These are phyloP conservation scores for Brachionus sp. DNA, from an alignment of 1,140 invertebrate species.

Conservation along the genomic window DNA sequence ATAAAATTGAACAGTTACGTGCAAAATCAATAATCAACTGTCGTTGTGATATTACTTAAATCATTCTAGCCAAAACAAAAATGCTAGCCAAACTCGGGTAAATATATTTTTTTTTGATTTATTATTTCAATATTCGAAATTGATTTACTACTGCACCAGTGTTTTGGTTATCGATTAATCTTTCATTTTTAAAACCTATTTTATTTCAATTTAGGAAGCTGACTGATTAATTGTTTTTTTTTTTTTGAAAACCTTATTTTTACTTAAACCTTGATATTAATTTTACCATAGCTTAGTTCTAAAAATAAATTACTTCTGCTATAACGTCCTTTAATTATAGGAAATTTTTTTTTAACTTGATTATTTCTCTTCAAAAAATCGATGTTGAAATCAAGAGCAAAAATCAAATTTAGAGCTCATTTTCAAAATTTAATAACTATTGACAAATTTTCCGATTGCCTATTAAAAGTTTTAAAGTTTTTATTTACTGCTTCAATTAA, in stretches of 20 bases:
- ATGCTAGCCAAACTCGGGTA: conserved; percentile 40
- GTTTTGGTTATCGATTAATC: neutral
- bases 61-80: neutral
- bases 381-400: neutral
- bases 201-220: neutral
- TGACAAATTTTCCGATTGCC: too few species aligned
- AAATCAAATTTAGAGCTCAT: neutral
- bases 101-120: neutral
- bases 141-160: neutral
- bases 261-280: neutral
- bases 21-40: neutral
- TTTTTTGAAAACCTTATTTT: neutral
- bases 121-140: neutral
- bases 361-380: neutral
- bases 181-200: neutral
- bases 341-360: neutral
- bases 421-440: neutral
- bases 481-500: too few species aligned
- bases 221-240: neutral
- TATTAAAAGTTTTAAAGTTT: too few species aligned
- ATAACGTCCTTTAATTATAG: neutral
- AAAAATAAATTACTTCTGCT: neutral
- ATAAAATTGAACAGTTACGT: neutral
- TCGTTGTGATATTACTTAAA: neutral
- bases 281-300: neutral